Evolutionary conservation across 1,140 invertebrate genomes (phyloP).

Genomic region (Carposina sasakii): DNA sequence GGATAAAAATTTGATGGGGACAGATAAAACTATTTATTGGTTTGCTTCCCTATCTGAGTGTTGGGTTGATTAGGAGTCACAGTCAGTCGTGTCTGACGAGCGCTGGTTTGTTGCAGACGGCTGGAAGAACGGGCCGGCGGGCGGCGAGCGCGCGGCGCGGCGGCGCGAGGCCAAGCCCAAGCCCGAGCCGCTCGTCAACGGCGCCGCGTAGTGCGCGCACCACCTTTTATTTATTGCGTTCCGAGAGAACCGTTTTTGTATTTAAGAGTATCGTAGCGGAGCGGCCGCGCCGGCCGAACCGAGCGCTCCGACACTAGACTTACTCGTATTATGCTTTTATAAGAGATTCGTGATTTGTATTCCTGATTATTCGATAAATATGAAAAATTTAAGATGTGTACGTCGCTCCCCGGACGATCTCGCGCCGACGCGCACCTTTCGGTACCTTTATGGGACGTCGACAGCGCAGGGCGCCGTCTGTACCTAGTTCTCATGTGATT

Average conservation of each 20-base stretch:
- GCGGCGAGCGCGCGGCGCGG: constrained; percentile 37
- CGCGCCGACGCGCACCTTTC: constrained; percentile 35
- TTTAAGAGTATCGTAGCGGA: not conserved
- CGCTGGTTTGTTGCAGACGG: constrained; percentile 70
- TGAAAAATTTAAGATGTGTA: constrained; percentile 55
- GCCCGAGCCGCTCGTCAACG: constrained; percentile 40
- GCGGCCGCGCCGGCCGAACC: constrained; percentile 48
- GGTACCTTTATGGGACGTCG: constrained; percentile 45
- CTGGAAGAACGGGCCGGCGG: constrained; percentile 63
- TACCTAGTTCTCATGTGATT: constrained; percentile 63
- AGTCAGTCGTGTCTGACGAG: constrained; percentile 56
- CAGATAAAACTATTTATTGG: too few relatives aligned
- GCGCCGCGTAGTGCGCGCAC: constrained; percentile 27
- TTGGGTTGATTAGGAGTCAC: too few relatives aligned
- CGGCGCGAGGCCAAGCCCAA: constrained; percentile 32
- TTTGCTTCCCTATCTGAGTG: too few relatives aligned
- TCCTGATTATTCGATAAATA: constrained; percentile 63
- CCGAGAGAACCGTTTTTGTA: not conserved
- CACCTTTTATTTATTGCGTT: not conserved
- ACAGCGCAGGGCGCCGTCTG: constrained; percentile 47
- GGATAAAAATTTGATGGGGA: too few relatives aligned
- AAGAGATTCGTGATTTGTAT: constrained; percentile 69
- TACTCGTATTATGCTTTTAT: constrained; percentile 66
- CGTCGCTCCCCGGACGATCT: constrained; percentile 52
- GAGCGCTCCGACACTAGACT: constrained; percentile 34